A percentile compares a stretch with the other conserved stretches of the same genome.
phyloP scores from a whole-genome alignment of 2,888 invertebrate species.

The Epistrophe grossulariae region DNA sequence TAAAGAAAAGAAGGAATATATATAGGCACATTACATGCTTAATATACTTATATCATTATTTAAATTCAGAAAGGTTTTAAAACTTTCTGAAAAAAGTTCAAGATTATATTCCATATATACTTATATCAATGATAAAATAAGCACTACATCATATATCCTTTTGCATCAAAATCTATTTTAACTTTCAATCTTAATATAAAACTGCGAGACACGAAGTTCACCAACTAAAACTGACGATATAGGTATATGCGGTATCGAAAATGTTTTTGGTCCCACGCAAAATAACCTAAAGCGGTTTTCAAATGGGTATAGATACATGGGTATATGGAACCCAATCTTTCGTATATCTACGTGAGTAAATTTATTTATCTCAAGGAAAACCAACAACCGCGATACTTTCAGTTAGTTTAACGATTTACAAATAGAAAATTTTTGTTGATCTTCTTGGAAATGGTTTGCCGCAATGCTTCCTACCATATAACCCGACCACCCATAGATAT shows the following conservation, averaged over 20 bases:
- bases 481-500: conserved; percentile 4
- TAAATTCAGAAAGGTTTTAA: background rate
- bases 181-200: conserved; percentile 38
- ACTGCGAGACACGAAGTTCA: background rate
- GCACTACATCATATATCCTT: background rate
- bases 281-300: background rate
- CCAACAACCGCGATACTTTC: conserved; percentile 70
- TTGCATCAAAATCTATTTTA: conserved; percentile 48
- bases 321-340: background rate
- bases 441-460: conserved; percentile 31
- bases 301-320: background rate
- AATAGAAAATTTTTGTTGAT: conserved; percentile 44
- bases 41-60: background rate
- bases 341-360: conserved; percentile 36
- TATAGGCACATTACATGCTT: too few species aligned
- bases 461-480: conserved; percentile 45
- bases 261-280: background rate
- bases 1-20: too few species aligned
- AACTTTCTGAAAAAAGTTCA: background rate
- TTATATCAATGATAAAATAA: background rate
- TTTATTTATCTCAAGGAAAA: conserved; percentile 66
- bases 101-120: background rate
- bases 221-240: background rate
- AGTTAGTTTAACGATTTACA: conserved; percentile 69
- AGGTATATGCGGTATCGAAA: background rate